Conservation (phyloP, 2,113 vertebrate genomes). For the Menidia beryllina region DNA sequence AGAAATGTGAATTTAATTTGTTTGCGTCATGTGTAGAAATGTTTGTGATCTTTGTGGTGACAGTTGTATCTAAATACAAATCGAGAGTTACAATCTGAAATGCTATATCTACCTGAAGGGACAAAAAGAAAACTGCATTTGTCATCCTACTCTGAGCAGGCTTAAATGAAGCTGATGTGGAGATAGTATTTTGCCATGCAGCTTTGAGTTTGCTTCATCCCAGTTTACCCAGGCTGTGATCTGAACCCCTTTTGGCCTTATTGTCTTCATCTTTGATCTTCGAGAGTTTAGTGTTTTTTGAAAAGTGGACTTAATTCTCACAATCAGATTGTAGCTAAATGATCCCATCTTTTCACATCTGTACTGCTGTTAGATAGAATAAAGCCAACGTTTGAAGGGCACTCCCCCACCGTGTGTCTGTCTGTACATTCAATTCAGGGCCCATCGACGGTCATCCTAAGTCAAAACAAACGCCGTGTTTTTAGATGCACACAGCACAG, state of each 20-base stretch:
- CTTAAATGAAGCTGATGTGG: constrained; percentile 39
- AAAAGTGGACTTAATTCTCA: constrained; percentile 47
- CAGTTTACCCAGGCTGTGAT: constrained; percentile 56
- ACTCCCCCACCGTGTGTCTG: constrained; percentile 52
- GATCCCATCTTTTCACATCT: constrained; percentile 58
- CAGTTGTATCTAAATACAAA: constrained; percentile 59
- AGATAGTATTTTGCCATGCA: constrained; percentile 58
- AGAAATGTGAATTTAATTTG: constrained; percentile 75
- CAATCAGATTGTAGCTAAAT: constrained; percentile 66
- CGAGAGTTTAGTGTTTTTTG: constrained; percentile 33
- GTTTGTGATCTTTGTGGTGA: constrained; percentile 75
- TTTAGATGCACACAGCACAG: constrained; percentile 5
- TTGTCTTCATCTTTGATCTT: constrained; percentile 50
- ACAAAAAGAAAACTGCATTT: background rate
- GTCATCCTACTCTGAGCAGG: background rate
- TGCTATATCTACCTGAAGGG: constrained; percentile 59
- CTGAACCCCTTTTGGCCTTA: constrained; percentile 64
- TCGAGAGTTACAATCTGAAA: constrained; percentile 55
- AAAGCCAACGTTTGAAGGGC: constrained; percentile 63
- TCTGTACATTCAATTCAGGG: constrained; percentile 60
- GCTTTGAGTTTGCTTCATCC: constrained; percentile 47
- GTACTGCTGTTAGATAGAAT: constrained; percentile 75
- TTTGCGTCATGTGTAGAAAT: constrained; percentile 63
- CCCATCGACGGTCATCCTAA: constrained; percentile 20
- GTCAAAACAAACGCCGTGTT: too few relatives aligned